Percentiles rank a stretch among this genome's conserved stretches.
Evolutionary conservation across 23 tunicate species (phyloP).

Genomic region (Diplosoma virens): DNA sequence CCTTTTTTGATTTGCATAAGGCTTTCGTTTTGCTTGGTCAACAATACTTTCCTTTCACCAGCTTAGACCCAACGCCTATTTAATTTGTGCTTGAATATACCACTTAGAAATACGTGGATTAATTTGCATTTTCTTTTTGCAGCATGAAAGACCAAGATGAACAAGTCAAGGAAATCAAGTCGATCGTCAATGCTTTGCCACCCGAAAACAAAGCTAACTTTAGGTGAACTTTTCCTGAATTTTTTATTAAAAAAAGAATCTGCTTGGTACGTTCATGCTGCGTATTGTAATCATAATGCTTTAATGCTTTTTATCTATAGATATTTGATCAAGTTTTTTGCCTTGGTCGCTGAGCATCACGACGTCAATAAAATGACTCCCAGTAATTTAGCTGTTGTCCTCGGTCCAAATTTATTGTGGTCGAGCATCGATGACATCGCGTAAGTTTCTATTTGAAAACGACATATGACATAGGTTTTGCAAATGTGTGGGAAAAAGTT

Average conservation of each 20-base stretch:
- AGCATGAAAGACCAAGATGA: slow-evolving; percentile 47
- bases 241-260: too few species aligned
- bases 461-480: too few species aligned
- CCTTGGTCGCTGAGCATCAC: slow-evolving; percentile 53
- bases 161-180: slow-evolving; percentile 54
- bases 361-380: slow-evolving; percentile 81
- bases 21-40: too few species aligned
- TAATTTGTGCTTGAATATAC: too few species aligned
- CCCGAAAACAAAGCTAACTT: slow-evolving; percentile 72
- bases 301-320: slow-evolving; percentile 48
- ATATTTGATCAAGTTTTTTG: slow-evolving; percentile 73
- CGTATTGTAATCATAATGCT: too few species aligned
- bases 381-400: slow-evolving; percentile 70
- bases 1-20: too few species aligned
- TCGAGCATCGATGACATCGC: slow-evolving; percentile 71
- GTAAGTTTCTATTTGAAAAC: too few species aligned
- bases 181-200: slow-evolving; percentile 53
- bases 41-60: too few species aligned
- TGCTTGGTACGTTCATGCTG: too few species aligned
- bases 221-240: slow-evolving; percentile 22
- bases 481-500: too few species aligned
- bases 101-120: too few species aligned
- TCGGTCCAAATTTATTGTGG: slow-evolving; percentile 87
- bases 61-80: too few species aligned
- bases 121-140: slow-evolving; percentile 5